These are phyloP conservation scores for Cryptosula pallasiana DNA, from an alignment of 2,888 invertebrate genomes.

Conservation along the genomic window DNA sequence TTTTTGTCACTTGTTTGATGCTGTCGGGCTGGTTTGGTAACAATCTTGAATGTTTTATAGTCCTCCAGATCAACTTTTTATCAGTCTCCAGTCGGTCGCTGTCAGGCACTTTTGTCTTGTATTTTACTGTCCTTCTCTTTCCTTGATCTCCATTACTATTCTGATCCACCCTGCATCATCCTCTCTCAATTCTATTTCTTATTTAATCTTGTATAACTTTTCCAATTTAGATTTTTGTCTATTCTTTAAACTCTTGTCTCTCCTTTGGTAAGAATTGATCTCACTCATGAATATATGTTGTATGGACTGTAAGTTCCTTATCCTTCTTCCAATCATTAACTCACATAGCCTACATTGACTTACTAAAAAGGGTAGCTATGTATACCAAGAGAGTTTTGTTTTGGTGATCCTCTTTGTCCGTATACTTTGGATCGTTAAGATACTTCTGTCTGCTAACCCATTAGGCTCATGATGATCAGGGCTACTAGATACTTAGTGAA, in stretches of 20 bases:
- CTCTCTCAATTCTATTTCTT: no score
- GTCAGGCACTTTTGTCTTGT: no score
- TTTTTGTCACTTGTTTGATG: no score
- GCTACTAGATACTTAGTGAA: not conserved
- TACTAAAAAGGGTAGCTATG: not conserved
- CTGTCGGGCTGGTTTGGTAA: no score
- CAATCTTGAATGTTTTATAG: no score
- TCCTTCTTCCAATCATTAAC: not conserved
- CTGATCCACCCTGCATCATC: no score
- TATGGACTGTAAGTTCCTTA: not conserved
- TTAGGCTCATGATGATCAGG: not conserved
- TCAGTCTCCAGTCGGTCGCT: no score
- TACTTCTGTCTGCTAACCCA: slow-evolving; percentile 2
- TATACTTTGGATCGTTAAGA: not conserved
- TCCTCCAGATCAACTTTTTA: no score
- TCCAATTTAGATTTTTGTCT: no score
- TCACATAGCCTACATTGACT: not conserved
- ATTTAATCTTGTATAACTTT: no score
- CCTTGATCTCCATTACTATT: no score
- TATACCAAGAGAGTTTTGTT: not conserved
- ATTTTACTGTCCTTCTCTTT: no score
- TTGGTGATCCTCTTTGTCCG: slow-evolving; percentile 1
- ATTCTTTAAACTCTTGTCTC: not conserved
- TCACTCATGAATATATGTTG: not conserved
- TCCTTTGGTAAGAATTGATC: not conserved